Conservation (phyloP, 2,113 vertebrate species). For the Sylvietta virens region DNA sequence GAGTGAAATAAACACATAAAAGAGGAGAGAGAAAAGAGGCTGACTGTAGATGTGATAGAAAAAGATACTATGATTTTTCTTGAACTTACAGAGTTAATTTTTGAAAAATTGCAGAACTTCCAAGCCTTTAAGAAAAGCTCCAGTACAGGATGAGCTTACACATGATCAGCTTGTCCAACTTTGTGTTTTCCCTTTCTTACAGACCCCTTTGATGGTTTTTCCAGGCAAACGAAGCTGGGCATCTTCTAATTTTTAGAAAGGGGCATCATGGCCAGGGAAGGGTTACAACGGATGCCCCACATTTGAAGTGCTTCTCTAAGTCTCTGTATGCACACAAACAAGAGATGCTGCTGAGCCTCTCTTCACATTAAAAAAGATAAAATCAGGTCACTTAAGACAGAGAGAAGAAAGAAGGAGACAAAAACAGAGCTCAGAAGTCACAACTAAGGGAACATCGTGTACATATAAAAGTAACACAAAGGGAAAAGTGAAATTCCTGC, state of each 20-base stretch:
- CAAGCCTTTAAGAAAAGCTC: background rate
- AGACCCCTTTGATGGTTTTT: background rate
- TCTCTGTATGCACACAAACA: background rate
- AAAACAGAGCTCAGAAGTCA: background rate
- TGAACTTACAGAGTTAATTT: background rate
- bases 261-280: background rate
- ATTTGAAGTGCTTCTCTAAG: background rate
- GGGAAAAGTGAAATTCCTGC: background rate
- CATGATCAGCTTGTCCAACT: background rate
- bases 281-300: slow-evolving; percentile 9
- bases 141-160: background rate
- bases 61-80: background rate
- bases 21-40: background rate
- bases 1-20: background rate
- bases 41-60: background rate
- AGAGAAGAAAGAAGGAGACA: background rate
- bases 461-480: background rate
- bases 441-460: background rate
- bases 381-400: slow-evolving; percentile 48
- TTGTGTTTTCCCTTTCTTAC: background rate
- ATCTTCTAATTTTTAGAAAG: background rate
- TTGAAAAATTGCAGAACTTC: background rate
- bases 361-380: slow-evolving; percentile 2
- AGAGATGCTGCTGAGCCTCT: background rate
- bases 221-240: accelerated